These are phyloP conservation scores for Tetrax tetrax DNA, from an alignment of 2,113 vertebrate genomes.

Conservation along the genomic window DNA sequence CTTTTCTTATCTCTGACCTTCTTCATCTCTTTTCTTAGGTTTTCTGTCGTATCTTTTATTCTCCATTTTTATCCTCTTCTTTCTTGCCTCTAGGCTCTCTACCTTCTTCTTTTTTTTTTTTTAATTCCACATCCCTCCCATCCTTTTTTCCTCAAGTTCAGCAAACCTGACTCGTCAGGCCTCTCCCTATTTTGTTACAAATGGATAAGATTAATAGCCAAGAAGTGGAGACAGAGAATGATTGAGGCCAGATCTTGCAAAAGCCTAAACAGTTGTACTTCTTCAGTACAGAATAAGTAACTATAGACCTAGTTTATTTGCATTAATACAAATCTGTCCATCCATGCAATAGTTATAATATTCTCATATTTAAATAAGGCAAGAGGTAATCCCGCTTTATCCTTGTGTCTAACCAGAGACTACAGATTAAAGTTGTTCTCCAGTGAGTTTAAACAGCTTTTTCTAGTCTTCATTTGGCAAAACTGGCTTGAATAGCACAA, in stretches of 20 bases:
- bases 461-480: slow-evolving; percentile 28
- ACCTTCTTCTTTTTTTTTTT: background rate
- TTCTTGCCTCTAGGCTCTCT: background rate
- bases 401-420: background rate
- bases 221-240: background rate
- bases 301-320: background rate
- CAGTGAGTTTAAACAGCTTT: background rate
- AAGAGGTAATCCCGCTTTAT: background rate
- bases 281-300: slow-evolving; percentile 4
- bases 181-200: background rate
- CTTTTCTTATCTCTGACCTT: background rate
- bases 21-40: background rate
- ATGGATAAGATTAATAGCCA: background rate
- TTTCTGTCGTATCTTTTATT: background rate
- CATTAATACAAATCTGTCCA: background rate
- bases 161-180: background rate
- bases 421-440: background rate
- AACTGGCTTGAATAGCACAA: background rate
- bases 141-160: background rate
- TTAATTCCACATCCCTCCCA: background rate
- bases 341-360: background rate
- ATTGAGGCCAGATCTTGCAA: background rate
- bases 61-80: background rate
- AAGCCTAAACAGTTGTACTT: background rate
- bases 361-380: background rate